A percentile compares a stretch with the other conserved stretches of the same genome.
Conservation (phyloP, 2,888 invertebrate genomes). For the Oligia fasciuncula region DNA sequence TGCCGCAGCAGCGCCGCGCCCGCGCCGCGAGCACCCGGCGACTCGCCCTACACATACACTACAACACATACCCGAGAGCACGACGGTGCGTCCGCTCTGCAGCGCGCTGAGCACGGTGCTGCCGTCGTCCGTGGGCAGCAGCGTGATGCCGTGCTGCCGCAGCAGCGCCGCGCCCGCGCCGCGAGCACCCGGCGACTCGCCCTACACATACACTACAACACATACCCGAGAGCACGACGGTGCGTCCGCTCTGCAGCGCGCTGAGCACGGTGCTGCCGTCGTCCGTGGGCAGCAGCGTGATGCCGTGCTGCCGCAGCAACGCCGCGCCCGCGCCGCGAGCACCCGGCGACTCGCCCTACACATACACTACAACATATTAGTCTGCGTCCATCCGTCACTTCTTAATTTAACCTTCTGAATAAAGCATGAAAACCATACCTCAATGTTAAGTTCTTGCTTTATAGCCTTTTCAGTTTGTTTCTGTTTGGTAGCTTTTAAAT, state of each 20-base stretch:
- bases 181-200: too few relatives aligned
- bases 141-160: too few relatives aligned
- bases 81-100: too few relatives aligned
- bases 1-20: slow-evolving; percentile 92
- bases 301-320: slow-evolving; percentile 95
- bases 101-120: too few relatives aligned
- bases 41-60: slow-evolving; percentile 8
- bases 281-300: slow-evolving; percentile 95
- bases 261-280: slow-evolving; percentile 93
- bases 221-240: slow-evolving; percentile 93
- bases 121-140: too few relatives aligned
- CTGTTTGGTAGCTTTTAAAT: slow-evolving; percentile 50
- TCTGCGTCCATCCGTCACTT: not conserved
- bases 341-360: not conserved
- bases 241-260: slow-evolving; percentile 96
- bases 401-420: not conserved
- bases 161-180: too few relatives aligned
- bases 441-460: slow-evolving; percentile 54
- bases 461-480: slow-evolving; percentile 46
- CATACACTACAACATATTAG: slow-evolving; percentile 4
- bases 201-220: too few relatives aligned
- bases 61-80: too few relatives aligned
- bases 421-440: slow-evolving; percentile 35
- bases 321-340: slow-evolving; percentile 69
- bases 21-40: not conserved